Percentiles rank a stretch among this genome's conserved stretches.
These are phyloP conservation scores for Lampris megalopsis DNA, from an alignment of 2,113 vertebrate genomes.

Conservation along the genomic window DNA sequence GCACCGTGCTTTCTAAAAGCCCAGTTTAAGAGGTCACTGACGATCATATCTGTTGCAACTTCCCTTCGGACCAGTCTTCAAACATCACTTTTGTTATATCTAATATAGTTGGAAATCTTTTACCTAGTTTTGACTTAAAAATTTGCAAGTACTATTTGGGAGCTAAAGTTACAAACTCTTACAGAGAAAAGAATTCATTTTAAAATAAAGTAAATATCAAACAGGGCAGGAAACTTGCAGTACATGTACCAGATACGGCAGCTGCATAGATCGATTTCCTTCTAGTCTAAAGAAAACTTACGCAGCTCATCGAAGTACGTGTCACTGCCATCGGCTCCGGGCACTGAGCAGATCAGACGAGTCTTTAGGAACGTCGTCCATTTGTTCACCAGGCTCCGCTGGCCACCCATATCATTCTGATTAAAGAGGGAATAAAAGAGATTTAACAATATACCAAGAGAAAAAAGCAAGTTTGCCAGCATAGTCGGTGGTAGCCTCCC, in stretches of 20 bases:
- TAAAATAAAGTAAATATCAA: too few species aligned
- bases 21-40: neutral
- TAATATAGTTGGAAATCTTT: neutral
- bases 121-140: neutral
- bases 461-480: too few species aligned
- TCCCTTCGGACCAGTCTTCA: neutral
- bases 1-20: neutral
- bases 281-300: conserved; percentile 78
- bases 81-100: neutral
- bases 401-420: conserved; percentile 95
- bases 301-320: conserved; percentile 95
- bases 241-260: too few species aligned
- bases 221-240: too few species aligned
- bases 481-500: too few species aligned
- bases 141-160: neutral
- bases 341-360: conserved; percentile 90
- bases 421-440: conserved; percentile 34
- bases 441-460: neutral
- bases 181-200: too few species aligned
- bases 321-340: conserved; percentile 88
- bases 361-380: conserved; percentile 99
- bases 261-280: neutral
- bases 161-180: too few species aligned
- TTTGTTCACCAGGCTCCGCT: conserved; percentile 96
- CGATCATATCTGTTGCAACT: neutral